Evolutionary conservation across 1,140 invertebrate genomes (phyloP).

Genomic region (Homalodisca vitripennis): DNA sequence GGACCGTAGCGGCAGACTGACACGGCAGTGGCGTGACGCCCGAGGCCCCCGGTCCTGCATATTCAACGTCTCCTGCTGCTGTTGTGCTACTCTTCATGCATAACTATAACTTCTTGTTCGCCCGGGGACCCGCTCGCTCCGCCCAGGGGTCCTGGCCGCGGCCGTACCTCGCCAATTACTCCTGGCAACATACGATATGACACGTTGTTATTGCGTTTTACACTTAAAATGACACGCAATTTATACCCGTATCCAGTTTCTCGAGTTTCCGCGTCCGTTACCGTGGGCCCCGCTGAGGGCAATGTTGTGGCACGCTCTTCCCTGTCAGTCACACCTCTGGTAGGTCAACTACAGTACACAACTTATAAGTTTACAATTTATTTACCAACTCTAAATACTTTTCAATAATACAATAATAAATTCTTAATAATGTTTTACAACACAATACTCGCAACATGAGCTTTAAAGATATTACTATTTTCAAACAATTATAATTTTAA

Average conservation of each 20-base stretch:
- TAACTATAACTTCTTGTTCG: slow-evolving; percentile 10
- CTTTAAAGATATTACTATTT: no score
- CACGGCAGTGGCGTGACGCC: background rate
- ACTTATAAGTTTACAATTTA: no score
- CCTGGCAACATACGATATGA: slow-evolving; percentile 18
- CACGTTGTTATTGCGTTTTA: slow-evolving; percentile 24
- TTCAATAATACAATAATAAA: no score
- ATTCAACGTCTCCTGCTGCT: slow-evolving; percentile 3
- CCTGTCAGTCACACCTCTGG: no score
- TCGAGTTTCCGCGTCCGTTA: no score
- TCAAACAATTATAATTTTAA: no score
- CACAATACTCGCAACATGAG: no score
- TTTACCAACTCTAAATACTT: no score
- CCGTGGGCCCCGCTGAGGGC: slow-evolving; percentile 4
- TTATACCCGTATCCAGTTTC: slow-evolving; percentile 24
- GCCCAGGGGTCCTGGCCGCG: background rate
- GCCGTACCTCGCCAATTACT: slow-evolving; percentile 2
- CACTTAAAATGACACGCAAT: slow-evolving; percentile 24
- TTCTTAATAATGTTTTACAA: no score
- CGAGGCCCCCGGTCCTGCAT: background rate
- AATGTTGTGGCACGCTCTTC: slow-evolving; percentile 4
- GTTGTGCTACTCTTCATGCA: slow-evolving; percentile 12
- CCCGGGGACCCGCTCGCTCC: no score
- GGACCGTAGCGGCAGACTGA: no score
- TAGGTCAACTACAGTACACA: no score